Conservation (phyloP, 2,888 invertebrate genomes). For the Drosophila mercatorum region DNA sequence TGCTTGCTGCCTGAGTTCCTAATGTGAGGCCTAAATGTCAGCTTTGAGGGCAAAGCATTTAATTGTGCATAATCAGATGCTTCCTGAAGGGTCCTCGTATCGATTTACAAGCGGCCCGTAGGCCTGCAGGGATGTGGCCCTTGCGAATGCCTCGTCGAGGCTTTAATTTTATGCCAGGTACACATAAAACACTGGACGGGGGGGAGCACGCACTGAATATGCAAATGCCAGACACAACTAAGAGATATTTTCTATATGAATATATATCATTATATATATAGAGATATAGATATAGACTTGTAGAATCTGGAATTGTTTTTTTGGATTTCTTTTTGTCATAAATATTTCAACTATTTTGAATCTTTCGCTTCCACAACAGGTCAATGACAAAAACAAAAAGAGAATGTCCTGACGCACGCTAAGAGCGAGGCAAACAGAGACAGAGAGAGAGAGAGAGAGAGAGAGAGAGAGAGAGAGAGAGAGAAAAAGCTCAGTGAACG, state of each 20-base stretch:
- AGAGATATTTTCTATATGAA: no score
- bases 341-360: constrained; percentile 26
- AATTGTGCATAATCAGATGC: constrained; percentile 21
- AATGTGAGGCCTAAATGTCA: neutral
- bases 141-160: constrained; percentile 48
- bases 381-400: constrained; percentile 78
- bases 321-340: neutral
- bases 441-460: neutral
- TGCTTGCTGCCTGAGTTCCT: neutral
- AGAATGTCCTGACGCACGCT: constrained; percentile 43
- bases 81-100: constrained; percentile 40
- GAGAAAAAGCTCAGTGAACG: constrained; percentile 65
- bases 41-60: constrained; percentile 7
- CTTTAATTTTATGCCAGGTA: constrained; percentile 53
- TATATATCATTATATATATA: neutral
- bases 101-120: constrained; percentile 46
- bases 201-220: neutral
- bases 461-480: constrained; percentile 6
- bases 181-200: constrained; percentile 35
- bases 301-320: neutral
- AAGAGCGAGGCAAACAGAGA: neutral
- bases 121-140: constrained; percentile 30
- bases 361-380: constrained; percentile 65
- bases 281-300: neutral
- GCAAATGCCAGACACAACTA: neutral